Evolutionary conservation across 2,888 invertebrate species (phyloP), one percentile per base, ranked within the genome.

Genomic region (Thumatha senex): DNA sequence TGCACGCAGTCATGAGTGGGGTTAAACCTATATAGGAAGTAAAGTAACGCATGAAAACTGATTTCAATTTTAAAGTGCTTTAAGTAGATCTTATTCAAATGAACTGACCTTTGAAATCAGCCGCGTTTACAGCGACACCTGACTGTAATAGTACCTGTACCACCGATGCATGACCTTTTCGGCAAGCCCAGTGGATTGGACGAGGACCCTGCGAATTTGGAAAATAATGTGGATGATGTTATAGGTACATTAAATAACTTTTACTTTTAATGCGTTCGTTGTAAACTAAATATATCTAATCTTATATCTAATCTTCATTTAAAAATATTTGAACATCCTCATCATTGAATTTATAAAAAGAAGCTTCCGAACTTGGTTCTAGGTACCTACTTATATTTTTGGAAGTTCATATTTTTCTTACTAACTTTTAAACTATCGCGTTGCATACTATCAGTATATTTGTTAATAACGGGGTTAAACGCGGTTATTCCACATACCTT

Each of bases 141-240:
- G 96, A 95, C 89, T 96, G 93, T 34, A 95, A 76, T 14, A 95
- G 78, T 0, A 94, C 93, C 87, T 98, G 98, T 5, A 97, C 97
- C 13, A 98, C 95, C 0, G 96, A 96, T 0, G 97, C 96, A 76
- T 98, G 97, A 0, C 98, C 98, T 80, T 98, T 97, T 35, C 98
- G 93, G 75, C 97, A 97, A 0, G 98, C 98, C 98, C 98, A 98
- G 78, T 98, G 98, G 58, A 98, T 97, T 0, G 98, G 98, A 24
- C 96, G 93, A 0, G 97, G 97, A 0, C 97, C 98, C 89, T 90
- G 56, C 18, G 48, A 45, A 48, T 41, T 48, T 36, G 29, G 18
- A 4, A 24, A 33, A 40, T 36, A 48, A 44, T 48, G 49, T 59
- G 46, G 44, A 51, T 55, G 52, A 51, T 46, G 38, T 46, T 24